Percentiles rank a stretch among this genome's conserved stretches.
Evolutionary conservation across 2,797 vertebrate genomes (phyloP).

Genomic region (Lycodopsis pacificus): DNA sequence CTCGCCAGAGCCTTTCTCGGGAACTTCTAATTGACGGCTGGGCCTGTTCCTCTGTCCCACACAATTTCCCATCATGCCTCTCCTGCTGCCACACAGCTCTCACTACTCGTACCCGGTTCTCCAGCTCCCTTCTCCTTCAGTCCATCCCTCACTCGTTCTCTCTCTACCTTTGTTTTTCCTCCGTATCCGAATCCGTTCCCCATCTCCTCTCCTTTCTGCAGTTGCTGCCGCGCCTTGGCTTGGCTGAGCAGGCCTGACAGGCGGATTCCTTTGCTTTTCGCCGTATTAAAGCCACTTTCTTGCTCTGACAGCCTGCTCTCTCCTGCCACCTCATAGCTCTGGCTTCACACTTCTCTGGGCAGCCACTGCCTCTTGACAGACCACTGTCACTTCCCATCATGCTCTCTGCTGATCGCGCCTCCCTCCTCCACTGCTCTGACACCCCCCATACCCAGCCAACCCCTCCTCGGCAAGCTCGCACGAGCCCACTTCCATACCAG

Average conservation of each 20-base stretch:
- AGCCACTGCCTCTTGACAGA: conserved; percentile 99
- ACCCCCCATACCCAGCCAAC: conserved; percentile 78
- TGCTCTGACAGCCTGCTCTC: conserved; percentile 99
- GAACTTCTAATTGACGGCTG: conserved; percentile 82
- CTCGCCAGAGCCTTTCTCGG: conserved; percentile 69
- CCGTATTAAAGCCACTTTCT: conserved; percentile 99
- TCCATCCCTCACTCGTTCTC: conserved; percentile 64
- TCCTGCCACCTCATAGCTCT: conserved; percentile 99
- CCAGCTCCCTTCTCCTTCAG: conserved; percentile 67
- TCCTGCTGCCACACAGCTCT: conserved; percentile 76
- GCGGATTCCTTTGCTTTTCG: conserved; percentile 99
- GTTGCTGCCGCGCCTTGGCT: conserved; percentile 89
- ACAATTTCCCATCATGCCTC: conserved; percentile 80
- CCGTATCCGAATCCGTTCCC: conserved; percentile 65
- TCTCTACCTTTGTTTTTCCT: conserved; percentile 73
- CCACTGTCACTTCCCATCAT: conserved; percentile 99
- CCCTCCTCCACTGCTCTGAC: conserved; percentile 87
- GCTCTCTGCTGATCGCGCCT: conserved; percentile 97
- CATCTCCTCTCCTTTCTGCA: conserved; percentile 83
- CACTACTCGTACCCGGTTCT: conserved; percentile 66
- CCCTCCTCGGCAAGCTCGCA: conserved; percentile 88
- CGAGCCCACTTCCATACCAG: conserved; percentile 99
- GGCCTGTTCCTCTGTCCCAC: conserved; percentile 79
- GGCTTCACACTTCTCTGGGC: conserved; percentile 99
- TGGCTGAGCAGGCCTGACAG: conserved; percentile 99